Evolutionary conservation across 37 sponge, comb jelly and placozoan genomes (phyloP).

Genomic region (Mnemiopsis leidyi): DNA sequence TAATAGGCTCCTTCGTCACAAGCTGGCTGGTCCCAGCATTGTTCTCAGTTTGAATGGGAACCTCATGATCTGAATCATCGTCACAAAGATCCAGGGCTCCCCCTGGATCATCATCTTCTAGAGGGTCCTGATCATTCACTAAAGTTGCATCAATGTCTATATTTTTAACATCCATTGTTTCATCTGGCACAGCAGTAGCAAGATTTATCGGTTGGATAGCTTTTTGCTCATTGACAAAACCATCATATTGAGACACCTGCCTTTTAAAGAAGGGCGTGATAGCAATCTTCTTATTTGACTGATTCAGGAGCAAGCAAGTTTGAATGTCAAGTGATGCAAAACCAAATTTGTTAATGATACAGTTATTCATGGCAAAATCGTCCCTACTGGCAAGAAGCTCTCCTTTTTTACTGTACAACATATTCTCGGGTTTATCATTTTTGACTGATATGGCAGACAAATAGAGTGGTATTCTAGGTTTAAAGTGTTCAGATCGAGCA

Average conservation of each 20-base stretch:
- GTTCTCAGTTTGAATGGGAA: neutral
- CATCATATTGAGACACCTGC: conserved; percentile 19
- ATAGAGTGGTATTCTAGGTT: neutral
- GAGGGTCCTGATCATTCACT: neutral
- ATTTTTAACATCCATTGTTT: neutral
- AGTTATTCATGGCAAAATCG: neutral
- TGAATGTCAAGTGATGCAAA: conserved; percentile 23
- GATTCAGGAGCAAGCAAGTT: neutral
- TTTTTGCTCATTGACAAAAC: neutral
- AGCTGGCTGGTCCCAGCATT: neutral
- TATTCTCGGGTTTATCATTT: conserved; percentile 38
- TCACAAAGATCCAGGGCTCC: conserved; percentile 26
- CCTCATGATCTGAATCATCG: conserved; percentile 20
- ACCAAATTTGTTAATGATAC: neutral
- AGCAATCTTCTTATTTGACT: neutral
- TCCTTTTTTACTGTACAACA: conserved; percentile 4
- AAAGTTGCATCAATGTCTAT: neutral
- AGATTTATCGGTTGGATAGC: neutral
- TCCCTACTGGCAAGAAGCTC: conserved; percentile 26
- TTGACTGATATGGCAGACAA: neutral
- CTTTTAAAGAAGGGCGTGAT: conserved; percentile 46
- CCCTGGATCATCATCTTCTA: neutral
- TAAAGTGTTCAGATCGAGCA: neutral
- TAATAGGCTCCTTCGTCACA: neutral
- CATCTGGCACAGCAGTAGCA: neutral